Evolutionary conservation across 2,113 vertebrate genomes (phyloP).

Genomic region (Sphaerodactylus townsendi): DNA sequence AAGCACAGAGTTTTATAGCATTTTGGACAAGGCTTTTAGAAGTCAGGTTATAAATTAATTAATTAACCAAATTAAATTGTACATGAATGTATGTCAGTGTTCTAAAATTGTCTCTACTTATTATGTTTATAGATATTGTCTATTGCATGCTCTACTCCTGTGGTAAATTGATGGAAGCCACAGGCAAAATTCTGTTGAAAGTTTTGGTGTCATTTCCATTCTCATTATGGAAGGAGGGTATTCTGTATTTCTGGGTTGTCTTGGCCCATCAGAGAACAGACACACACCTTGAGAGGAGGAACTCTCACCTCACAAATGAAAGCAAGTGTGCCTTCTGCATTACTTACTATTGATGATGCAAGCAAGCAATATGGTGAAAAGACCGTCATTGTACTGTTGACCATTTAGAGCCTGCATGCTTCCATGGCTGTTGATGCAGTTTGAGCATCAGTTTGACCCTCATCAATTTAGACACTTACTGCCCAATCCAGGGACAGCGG

Average conservation of each 20-base stretch:
- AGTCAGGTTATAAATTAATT: neutral
- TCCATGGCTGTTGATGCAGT: neutral
- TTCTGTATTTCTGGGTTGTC: neutral
- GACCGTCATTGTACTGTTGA: neutral
- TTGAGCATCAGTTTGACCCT: neutral
- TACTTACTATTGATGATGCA: neutral
- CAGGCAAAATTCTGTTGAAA: neutral
- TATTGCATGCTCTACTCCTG: neutral
- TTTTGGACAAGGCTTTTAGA: neutral
- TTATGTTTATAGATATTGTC: neutral
- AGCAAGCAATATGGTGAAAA: neutral
- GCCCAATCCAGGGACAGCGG: too few relatives aligned
- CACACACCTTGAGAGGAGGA: too few relatives aligned
- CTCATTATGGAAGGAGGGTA: neutral
- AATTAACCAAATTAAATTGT: neutral
- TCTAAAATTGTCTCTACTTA: neutral
- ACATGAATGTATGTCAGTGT: neutral
- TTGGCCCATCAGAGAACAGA: neutral
- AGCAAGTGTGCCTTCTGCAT: neutral
- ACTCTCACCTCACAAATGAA: neutral
- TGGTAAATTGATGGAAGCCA: neutral
- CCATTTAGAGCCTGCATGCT: neutral
- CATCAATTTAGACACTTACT: too few relatives aligned
- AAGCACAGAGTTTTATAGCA: neutral
- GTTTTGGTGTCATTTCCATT: too few relatives aligned